Percentiles rank a stretch among this genome's conserved stretches.
Evolutionary conservation across 2,888 invertebrate species (phyloP).

Genomic region (Trypoxylon attenuatum): DNA sequence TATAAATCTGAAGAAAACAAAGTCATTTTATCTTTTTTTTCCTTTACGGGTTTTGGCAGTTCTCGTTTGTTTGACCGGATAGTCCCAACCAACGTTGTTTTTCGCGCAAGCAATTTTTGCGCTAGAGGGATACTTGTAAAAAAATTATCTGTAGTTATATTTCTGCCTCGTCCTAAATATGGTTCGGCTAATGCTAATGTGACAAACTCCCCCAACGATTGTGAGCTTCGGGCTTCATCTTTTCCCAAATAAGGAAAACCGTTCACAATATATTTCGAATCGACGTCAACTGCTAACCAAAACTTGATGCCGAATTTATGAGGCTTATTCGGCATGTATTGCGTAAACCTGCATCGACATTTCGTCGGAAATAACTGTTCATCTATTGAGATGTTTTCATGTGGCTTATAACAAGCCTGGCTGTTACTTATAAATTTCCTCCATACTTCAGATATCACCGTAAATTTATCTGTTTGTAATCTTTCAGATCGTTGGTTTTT

Average conservation of each 20-base stretch:
- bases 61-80: neutral
- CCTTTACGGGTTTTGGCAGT: neutral
- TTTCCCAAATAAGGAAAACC: constrained; percentile 42
- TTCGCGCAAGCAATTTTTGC: constrained; percentile 3
- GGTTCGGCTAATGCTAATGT: constrained; percentile 4
- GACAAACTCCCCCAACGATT: constrained; percentile 2
- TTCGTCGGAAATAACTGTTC: constrained; percentile 20
- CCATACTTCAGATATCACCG: constrained; percentile 15
- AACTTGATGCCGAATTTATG: constrained; percentile 27
- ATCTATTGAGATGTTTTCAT: constrained; percentile 18
- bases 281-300: constrained; percentile 1
- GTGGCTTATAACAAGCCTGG: constrained; percentile 19
- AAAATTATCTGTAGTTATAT: too few relatives aligned
- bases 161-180: constrained; percentile 4
- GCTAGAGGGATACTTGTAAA: neutral
- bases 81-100: neutral
- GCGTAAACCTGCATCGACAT: constrained; percentile 1
- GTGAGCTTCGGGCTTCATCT: constrained; percentile 28
- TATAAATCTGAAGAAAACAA: neutral
- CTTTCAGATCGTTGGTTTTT: constrained; percentile 14
- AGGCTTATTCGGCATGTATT: constrained; percentile 60
- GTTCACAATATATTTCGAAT: neutral
- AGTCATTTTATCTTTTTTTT: neutral
- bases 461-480: constrained; percentile 22
- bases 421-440: constrained; percentile 10